These are phyloP conservation scores for Hirtodrosophila alboralis DNA, from an alignment of 2,888 invertebrate species.

Conservation along the genomic window DNA sequence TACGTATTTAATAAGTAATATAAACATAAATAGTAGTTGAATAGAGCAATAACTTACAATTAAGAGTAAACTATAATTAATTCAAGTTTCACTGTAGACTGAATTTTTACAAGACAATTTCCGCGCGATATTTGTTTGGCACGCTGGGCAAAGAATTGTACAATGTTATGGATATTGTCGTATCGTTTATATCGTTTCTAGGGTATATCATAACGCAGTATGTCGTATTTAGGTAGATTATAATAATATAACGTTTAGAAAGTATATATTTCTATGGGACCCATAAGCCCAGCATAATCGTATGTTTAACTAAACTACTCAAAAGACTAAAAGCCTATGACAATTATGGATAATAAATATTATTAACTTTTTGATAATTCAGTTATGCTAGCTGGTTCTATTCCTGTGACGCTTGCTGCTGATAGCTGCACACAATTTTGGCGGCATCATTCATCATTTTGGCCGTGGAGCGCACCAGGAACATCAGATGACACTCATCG, in stretches of 20 bases:
- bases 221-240: background rate
- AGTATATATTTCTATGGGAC: slow-evolving; percentile 27
- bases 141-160: slow-evolving; percentile 60
- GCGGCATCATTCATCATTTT: slow-evolving; percentile 92
- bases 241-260: slow-evolving; percentile 7
- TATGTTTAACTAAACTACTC: slow-evolving; percentile 28
- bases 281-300: slow-evolving; percentile 3
- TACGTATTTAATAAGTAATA: slow-evolving; percentile 32
- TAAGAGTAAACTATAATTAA: slow-evolving; percentile 51
- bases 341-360: slow-evolving; percentile 60
- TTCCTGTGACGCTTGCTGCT: slow-evolving; percentile 60
- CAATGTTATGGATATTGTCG: slow-evolving; percentile 32
- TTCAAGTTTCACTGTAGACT: slow-evolving; percentile 55
- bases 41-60: slow-evolving; percentile 36
- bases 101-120: slow-evolving; percentile 64
- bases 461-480: slow-evolving; percentile 92
- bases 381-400: slow-evolving; percentile 26
- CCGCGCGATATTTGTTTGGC: slow-evolving; percentile 62
- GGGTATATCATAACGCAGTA: slow-evolving; percentile 21
- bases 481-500: slow-evolving; percentile 92
- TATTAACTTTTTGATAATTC: slow-evolving; percentile 22
- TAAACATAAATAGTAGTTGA: slow-evolving; percentile 49
- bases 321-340: slow-evolving; percentile 63
- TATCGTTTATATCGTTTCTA: slow-evolving; percentile 39
- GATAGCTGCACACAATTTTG: slow-evolving; percentile 82